phyloP scores from a whole-genome alignment of 2,888 invertebrate genomes.

The Athetis lepigone region DNA sequence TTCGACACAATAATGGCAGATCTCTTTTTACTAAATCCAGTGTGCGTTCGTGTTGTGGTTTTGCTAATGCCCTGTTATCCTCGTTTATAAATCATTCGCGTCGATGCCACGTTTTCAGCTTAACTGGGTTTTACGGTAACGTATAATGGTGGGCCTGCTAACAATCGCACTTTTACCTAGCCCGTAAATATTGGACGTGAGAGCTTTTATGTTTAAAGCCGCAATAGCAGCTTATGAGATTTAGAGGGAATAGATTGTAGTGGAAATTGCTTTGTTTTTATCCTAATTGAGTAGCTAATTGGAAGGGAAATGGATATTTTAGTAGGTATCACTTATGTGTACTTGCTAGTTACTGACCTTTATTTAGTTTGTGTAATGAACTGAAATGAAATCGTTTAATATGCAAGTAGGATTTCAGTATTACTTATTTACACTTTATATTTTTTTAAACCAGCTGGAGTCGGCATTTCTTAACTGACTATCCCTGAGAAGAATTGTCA shows the following conservation, averaged over 20 bases:
- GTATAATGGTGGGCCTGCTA: slow-evolving; percentile 60
- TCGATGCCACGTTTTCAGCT: slow-evolving; percentile 78
- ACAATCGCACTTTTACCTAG: slow-evolving; percentile 71
- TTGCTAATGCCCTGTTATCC: slow-evolving; percentile 81
- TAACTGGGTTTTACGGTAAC: slow-evolving; percentile 62
- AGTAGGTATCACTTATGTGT: not conserved
- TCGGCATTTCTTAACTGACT: too few species aligned
- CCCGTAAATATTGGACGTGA: slow-evolving; percentile 67
- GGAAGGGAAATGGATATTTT: not conserved
- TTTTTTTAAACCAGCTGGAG: too few species aligned
- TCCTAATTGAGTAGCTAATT: slow-evolving; percentile 17
- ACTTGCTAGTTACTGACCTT: too few species aligned
- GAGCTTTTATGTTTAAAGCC: slow-evolving; percentile 55
- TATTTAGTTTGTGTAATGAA: too few species aligned
- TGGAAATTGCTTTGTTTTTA: slow-evolving; percentile 33
- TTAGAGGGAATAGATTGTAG: slow-evolving; percentile 41
- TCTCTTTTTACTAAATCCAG: slow-evolving; percentile 83
- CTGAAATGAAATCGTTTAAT: too few species aligned
- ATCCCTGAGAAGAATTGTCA: too few species aligned
- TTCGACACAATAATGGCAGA: slow-evolving; percentile 73
- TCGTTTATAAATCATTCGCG: slow-evolving; percentile 86
- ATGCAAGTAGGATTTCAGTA: too few species aligned
- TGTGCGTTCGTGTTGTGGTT: slow-evolving; percentile 82
- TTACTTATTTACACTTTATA: too few species aligned
- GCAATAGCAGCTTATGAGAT: slow-evolving; percentile 35